These are phyloP conservation scores for Chelon labrosus DNA, from an alignment of 2,797 vertebrate genomes.

Conservation along the genomic window DNA sequence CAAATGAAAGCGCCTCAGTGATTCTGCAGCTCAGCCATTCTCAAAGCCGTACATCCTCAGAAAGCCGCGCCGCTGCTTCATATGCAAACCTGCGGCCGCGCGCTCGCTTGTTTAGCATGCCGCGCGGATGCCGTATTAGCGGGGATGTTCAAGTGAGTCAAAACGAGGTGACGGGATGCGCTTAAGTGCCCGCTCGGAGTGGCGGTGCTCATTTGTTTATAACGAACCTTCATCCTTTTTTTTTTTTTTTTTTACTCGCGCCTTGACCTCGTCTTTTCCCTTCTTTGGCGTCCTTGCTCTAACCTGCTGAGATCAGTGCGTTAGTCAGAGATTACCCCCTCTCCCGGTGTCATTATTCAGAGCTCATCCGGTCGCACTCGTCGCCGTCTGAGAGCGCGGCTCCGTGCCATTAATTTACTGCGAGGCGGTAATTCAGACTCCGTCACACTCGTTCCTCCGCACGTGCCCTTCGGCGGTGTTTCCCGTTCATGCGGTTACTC, in stretches of 20 bases:
- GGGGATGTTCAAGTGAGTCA: background rate
- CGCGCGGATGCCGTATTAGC: background rate
- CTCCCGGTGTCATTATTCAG: slow-evolving; percentile 66
- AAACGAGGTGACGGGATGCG: slow-evolving; percentile 9
- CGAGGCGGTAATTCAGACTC: slow-evolving; percentile 47
- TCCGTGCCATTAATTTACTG: slow-evolving; percentile 50
- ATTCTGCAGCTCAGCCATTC: slow-evolving; percentile 56
- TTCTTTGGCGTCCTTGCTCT: slow-evolving; percentile 46
- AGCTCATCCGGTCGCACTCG: slow-evolving; percentile 49
- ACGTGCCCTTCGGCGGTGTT: slow-evolving; percentile 53
- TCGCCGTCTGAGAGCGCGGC: slow-evolving; percentile 26
- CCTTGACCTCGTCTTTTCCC: background rate
- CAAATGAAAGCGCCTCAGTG: slow-evolving; percentile 46
- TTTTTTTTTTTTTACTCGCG: background rate
- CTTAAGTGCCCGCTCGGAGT: background rate
- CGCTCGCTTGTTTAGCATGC: slow-evolving; percentile 1
- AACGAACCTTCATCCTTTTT: slow-evolving; percentile 5
- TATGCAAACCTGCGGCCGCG: background rate
- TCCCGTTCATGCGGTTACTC: slow-evolving; percentile 20
- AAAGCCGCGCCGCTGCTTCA: slow-evolving; percentile 18
- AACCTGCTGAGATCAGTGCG: slow-evolving; percentile 55
- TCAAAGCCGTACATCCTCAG: slow-evolving; percentile 36
- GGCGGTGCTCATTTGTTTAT: background rate
- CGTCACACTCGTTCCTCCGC: slow-evolving; percentile 24
- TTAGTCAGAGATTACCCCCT: slow-evolving; percentile 54